Conservation (phyloP, 2,113 vertebrate genomes). For the Riparia riparia region DNA sequence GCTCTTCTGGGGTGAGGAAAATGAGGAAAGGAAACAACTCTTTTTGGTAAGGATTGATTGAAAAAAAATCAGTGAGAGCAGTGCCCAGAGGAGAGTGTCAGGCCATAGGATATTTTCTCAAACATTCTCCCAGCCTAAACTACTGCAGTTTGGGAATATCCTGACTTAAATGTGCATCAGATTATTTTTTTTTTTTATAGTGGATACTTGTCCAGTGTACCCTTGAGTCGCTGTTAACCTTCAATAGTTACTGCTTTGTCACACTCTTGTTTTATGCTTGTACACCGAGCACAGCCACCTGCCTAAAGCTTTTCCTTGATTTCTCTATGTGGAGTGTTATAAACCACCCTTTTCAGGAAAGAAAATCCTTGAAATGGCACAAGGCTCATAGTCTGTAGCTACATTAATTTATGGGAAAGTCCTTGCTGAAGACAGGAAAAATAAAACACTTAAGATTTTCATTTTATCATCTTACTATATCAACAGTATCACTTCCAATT, state of each 20-base stretch:
- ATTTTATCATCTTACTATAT: neutral
- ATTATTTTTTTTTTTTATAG: neutral
- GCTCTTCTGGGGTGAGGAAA: accelerated
- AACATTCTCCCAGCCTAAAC: neutral
- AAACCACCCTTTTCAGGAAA: neutral
- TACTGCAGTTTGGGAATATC: neutral
- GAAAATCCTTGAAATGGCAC: slow-evolving; percentile 33
- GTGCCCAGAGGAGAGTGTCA: neutral
- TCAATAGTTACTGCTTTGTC: neutral
- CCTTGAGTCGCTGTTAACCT: neutral
- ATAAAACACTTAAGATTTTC: slow-evolving; percentile 16
- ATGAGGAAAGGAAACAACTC: neutral
- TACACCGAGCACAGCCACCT: neutral
- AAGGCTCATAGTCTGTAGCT: neutral
- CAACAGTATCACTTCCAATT: neutral
- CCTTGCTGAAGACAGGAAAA: slow-evolving; percentile 14
- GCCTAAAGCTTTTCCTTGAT: neutral
- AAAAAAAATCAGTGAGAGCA: neutral
- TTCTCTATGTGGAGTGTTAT: neutral
- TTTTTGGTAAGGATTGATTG: neutral
- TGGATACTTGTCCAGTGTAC: neutral
- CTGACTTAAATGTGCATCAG: neutral
- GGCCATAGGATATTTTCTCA: neutral
- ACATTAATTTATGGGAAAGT: slow-evolving; percentile 25
- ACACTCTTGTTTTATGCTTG: neutral